Percentiles rank a stretch among this genome's conserved stretches.
phyloP scores from a whole-genome alignment of 2,888 invertebrate species.

The Eristalis arbustorum region DNA sequence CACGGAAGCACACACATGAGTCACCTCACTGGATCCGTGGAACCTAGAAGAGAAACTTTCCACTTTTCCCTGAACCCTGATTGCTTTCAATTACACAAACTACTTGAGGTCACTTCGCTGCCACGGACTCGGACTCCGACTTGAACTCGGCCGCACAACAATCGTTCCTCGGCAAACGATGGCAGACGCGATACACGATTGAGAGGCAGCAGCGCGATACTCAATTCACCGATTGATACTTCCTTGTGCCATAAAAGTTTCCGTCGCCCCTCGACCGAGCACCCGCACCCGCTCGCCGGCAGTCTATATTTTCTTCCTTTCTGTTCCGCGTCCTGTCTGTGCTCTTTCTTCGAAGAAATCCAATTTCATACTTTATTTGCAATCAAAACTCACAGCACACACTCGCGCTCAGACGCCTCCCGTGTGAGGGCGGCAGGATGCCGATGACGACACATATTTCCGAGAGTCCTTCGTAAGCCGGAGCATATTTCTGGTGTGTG shows the following conservation, averaged over 20 bases:
- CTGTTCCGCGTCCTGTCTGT: neutral
- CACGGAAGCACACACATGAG: neutral
- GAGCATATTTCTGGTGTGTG: slow-evolving; percentile 63
- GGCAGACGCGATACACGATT: slow-evolving; percentile 31
- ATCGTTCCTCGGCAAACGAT: neutral
- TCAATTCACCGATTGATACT: slow-evolving; percentile 65
- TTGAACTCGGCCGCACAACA: neutral
- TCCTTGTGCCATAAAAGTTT: slow-evolving; percentile 60
- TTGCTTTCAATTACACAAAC: neutral
- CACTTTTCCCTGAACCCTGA: neutral
- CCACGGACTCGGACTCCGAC: neutral
- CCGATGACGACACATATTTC: slow-evolving; percentile 38
- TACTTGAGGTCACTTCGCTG: neutral
- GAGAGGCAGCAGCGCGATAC: slow-evolving; percentile 19
- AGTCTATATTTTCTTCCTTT: neutral
- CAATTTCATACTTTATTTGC: slow-evolving; percentile 70
- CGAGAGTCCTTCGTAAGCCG: slow-evolving; percentile 44
- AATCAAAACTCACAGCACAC: slow-evolving; percentile 66
- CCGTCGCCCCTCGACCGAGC: neutral
- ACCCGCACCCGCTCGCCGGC: neutral
- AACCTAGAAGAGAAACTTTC: neutral
- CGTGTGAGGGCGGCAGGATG: neutral
- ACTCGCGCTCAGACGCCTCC: neutral
- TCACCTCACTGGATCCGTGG: neutral
- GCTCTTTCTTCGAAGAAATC: slow-evolving; percentile 48